Conservation (phyloP, 2,888 invertebrate genomes). For the Rotaria magnacalcarata region DNA sequence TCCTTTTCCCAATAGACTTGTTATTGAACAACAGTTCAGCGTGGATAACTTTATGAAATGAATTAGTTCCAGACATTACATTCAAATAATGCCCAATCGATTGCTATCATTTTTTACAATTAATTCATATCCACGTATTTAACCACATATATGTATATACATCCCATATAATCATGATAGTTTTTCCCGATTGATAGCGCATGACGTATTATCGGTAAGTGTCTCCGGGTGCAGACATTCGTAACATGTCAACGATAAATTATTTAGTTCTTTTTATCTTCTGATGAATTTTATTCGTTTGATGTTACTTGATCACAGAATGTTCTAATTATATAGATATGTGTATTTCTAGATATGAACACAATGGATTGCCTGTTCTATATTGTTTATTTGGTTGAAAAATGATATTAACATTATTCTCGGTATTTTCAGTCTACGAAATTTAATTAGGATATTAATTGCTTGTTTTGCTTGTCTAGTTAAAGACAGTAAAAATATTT, state of each 20-base stretch:
- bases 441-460: background rate
- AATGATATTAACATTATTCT: background rate
- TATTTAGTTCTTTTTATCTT: background rate
- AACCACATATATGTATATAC: background rate
- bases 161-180: background rate
- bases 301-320: background rate
- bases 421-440: background rate
- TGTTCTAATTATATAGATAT: background rate
- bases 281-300: background rate
- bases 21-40: background rate
- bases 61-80: background rate
- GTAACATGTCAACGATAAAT: background rate
- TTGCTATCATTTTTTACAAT: background rate
- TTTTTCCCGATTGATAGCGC: background rate
- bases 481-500: background rate
- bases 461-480: background rate
- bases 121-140: background rate
- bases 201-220: background rate
- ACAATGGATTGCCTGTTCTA: background rate
- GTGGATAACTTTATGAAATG: background rate
- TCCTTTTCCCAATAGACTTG: background rate
- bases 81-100: background rate
- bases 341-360: too few relatives aligned
- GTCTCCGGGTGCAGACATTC: background rate
- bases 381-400: background rate